Conservation (phyloP, 2,113 vertebrate species). For the Merops nubicus region DNA sequence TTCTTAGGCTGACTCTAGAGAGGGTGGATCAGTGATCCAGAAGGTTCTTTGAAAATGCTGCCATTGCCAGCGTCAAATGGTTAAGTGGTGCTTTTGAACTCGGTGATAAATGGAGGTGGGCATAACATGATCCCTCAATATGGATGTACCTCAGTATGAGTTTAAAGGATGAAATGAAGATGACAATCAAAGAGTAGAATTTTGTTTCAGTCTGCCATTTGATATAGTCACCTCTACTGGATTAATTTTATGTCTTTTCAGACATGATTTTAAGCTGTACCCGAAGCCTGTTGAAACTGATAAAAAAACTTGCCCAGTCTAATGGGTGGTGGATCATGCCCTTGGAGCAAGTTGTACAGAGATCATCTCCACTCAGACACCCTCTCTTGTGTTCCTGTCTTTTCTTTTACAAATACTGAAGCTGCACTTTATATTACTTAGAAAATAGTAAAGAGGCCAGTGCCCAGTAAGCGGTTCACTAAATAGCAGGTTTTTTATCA, state of each 20-base stretch:
- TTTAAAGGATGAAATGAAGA: neutral
- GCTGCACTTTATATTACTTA: neutral
- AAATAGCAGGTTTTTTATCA: neutral
- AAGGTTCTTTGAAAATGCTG: neutral
- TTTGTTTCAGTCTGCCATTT: neutral
- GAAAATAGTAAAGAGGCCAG: neutral
- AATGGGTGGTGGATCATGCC: rapidly evolving
- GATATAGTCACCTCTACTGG: neutral
- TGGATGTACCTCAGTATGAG: neutral
- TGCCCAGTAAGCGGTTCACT: neutral
- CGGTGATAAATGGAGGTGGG: neutral
- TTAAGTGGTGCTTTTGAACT: neutral
- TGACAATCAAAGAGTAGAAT: neutral
- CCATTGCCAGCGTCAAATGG: neutral
- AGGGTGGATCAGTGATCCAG: neutral
- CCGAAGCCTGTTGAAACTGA: neutral
- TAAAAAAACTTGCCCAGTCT: neutral
- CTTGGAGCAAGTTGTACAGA: neutral
- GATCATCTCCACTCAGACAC: rapidly evolving
- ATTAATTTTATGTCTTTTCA: neutral
- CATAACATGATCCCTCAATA: neutral
- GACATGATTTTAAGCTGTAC: neutral
- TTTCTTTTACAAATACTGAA: neutral
- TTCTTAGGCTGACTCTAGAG: neutral
- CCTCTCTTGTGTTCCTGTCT: neutral